Evolutionary conservation across 2,797 vertebrate genomes (phyloP), one percentile per base, ranked within the genome.

Genomic region (Choloepus didactylus): DNA sequence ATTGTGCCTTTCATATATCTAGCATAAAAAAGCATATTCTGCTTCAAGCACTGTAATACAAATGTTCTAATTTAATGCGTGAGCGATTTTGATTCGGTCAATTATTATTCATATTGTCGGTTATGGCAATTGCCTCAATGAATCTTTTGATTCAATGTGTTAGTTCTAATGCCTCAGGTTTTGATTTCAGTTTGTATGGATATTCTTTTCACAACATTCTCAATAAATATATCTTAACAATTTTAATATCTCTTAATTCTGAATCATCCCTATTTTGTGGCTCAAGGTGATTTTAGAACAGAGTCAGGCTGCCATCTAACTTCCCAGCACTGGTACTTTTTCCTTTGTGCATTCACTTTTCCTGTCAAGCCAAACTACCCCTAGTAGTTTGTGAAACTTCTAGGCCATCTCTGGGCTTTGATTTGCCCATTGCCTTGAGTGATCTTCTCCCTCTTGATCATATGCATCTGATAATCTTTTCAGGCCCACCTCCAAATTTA

Each of bases 11-110:
- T 98, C 97, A 97, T 96, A 98, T 97, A 97, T 97, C 95, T 85
- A 98, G 87, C 97, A 97, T 96, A 94, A 96, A 97, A 98, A 98
- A 97, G 88, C 96, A 92, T 97, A 97, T 96, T 96, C 38, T 97
- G 96, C 98, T 97, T 98, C 95, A 97, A 98, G 97, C 97, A 97
- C 96, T 98, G 97, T 97, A 98, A 98, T 98, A 98, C 97, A 98
- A 98, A 98, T 98, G 98, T 98, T 98, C 98, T 98, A 98, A 98
- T 98, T 98, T 98, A 98, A 98, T 98, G 98, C 98, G 60, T 98
- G 98, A 98, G 96, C 97, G 98, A 97, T 98, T 98, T 98, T 98
- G 98, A 98, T 98, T 98, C 60, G 88, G 93, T 96, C 98, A 95
- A 94, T 97, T 97, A 97, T 97, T 92, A 96, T 95, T 96, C 96